Conservation (phyloP, 2,888 invertebrate species). For the Nomada goodeniana region DNA sequence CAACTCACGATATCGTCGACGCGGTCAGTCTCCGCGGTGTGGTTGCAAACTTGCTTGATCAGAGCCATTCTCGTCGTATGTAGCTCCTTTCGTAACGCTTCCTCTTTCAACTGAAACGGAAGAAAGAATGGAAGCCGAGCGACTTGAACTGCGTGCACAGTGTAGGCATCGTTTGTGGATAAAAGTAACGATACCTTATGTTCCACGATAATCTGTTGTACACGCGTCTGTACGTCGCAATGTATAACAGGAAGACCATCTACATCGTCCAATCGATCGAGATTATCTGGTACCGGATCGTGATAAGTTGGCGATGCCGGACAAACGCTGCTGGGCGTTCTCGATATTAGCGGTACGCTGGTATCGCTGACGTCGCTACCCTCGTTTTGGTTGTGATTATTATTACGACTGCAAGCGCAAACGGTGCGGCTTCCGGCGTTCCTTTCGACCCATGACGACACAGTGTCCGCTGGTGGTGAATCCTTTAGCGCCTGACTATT, state of each 20-base stretch:
- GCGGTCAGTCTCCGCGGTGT: slow-evolving; percentile 86
- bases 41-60: slow-evolving; percentile 88
- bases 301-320: slow-evolving; percentile 86
- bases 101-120: slow-evolving; percentile 89
- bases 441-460: slow-evolving; percentile 72
- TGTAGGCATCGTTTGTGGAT: too few relatives aligned
- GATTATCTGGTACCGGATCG: slow-evolving; percentile 78
- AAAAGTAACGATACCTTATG: slow-evolving; percentile 87
- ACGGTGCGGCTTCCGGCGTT: slow-evolving; percentile 59
- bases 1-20: slow-evolving; percentile 87
- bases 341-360: slow-evolving; percentile 85
- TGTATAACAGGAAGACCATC: slow-evolving; percentile 91
- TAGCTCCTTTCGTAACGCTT: slow-evolving; percentile 91
- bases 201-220: slow-evolving; percentile 93
- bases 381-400: slow-evolving; percentile 74
- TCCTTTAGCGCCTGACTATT: slow-evolving; percentile 68
- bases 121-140: not conserved
- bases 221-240: slow-evolving; percentile 90
- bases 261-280: slow-evolving; percentile 86
- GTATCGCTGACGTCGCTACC: slow-evolving; percentile 81
- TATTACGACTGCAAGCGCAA: slow-evolving; percentile 69
- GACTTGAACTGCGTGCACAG: not conserved
- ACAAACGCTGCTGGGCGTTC: slow-evolving; percentile 86
- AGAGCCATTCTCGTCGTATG: slow-evolving; percentile 91
- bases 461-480: slow-evolving; percentile 67